Percentiles rank a stretch among this genome's conserved stretches.
These are phyloP conservation scores for Rhadinocentrus ornatus DNA, from an alignment of 2,797 vertebrate species.

Conservation along the genomic window DNA sequence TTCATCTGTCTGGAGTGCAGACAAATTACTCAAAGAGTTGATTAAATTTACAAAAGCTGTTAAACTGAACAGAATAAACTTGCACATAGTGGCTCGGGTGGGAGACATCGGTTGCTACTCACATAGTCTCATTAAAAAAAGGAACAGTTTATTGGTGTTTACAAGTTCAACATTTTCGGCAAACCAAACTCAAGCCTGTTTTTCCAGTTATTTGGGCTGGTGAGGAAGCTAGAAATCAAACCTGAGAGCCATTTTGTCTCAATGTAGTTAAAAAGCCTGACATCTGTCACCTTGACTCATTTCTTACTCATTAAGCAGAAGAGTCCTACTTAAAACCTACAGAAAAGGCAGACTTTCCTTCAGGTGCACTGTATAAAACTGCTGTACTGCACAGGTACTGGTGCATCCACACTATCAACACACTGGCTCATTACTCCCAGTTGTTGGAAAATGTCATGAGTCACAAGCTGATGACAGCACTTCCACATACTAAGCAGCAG, in stretches of 20 bases:
- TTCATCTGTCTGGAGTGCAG: background rate
- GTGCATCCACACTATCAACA: background rate
- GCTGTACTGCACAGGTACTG: background rate
- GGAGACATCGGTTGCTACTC: background rate
- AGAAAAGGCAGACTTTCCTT: background rate
- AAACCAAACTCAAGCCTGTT: background rate
- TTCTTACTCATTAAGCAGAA: background rate
- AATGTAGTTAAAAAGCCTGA: background rate
- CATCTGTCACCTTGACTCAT: background rate
- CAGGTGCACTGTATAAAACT: background rate
- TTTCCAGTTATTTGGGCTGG: background rate
- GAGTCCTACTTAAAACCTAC: background rate
- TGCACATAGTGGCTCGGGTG: no score
- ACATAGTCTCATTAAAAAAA: background rate
- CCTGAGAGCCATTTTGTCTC: background rate
- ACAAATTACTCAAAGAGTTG: background rate
- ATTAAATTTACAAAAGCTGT: background rate
- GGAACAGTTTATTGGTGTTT: background rate
- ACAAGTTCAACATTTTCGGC: background rate
- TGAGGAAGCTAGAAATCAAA: background rate
- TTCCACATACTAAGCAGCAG: conserved; percentile 62
- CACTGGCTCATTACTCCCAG: conserved; percentile 4
- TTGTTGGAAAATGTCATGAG: conserved; percentile 54
- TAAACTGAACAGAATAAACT: background rate
- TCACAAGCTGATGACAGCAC: conserved; percentile 56